Conservation (phyloP, 2,888 invertebrate species). For the Petrolisthes manimaculis region DNA sequence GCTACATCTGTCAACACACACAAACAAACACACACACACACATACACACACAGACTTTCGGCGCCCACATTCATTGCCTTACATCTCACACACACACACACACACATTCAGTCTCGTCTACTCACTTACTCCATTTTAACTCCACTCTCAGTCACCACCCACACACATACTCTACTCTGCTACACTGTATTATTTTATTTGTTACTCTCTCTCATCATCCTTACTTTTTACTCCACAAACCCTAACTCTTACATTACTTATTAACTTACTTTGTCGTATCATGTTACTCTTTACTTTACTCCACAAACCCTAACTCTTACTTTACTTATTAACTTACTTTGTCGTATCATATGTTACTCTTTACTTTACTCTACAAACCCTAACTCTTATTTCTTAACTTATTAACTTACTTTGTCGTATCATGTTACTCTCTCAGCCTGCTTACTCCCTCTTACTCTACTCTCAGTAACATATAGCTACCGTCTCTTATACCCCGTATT, state of each 20-base stretch:
- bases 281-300: not conserved
- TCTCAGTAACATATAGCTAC: not conserved
- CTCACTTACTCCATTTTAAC: not conserved
- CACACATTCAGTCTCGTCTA: not conserved
- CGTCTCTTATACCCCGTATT: not conserved
- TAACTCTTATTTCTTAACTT: not conserved
- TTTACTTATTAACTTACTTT: not conserved
- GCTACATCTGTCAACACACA: too few relatives aligned
- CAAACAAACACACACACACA: too few relatives aligned
- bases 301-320: not conserved
- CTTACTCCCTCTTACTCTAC: not conserved
- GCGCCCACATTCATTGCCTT: too few relatives aligned
- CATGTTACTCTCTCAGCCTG: not conserved
- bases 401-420: not conserved
- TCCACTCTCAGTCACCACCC: not conserved
- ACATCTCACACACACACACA: too few relatives aligned
- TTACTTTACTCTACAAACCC: not conserved
- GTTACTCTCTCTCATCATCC: not conserved
- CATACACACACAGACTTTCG: too few relatives aligned
- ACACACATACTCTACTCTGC: not conserved
- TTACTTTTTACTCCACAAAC: not conserved
- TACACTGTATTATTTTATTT: not conserved
- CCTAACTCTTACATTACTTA: not conserved
- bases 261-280: not conserved
- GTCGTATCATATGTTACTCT: not conserved